These are phyloP conservation scores for Pseudachorutes palmiensis DNA, from an alignment of 1,140 invertebrate genomes.

Conservation along the genomic window DNA sequence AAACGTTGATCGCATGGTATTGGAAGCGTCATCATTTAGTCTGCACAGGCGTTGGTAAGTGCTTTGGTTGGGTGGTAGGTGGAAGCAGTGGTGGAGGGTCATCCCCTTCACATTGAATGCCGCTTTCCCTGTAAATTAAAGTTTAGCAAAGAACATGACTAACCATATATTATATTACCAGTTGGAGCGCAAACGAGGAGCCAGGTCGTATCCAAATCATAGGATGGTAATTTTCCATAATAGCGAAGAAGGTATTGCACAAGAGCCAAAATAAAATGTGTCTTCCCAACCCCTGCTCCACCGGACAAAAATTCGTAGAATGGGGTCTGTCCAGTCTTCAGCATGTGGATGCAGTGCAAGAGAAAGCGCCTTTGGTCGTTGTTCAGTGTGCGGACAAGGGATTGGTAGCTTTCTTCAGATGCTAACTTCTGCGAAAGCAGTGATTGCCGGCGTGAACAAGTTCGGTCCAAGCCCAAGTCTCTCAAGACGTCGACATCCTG, in stretches of 20 bases:
- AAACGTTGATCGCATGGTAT: slow-evolving; percentile 32
- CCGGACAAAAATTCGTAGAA: slow-evolving; percentile 19
- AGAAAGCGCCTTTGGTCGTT: slow-evolving; percentile 13
- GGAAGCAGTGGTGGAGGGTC: slow-evolving; percentile 41
- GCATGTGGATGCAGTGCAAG: slow-evolving; percentile 2
- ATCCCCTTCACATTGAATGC: slow-evolving; percentile 40
- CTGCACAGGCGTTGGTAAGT: slow-evolving; percentile 2
- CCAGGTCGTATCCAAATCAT: neutral
- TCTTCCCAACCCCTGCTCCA: slow-evolving; percentile 26
- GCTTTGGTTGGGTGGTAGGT: slow-evolving; percentile 37
- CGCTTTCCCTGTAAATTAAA: slow-evolving; percentile 41
- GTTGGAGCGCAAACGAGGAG: slow-evolving; percentile 39
- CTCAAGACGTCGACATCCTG: neutral
- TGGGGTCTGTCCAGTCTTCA: slow-evolving; percentile 9
- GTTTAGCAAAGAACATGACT: no score
- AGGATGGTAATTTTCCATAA: neutral
- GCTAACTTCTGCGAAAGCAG: neutral
- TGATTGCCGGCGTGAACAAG: neutral
- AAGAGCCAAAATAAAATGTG: slow-evolving; percentile 13
- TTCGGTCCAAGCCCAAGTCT: no score
- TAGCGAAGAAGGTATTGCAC: slow-evolving; percentile 17
- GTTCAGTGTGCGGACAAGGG: slow-evolving; percentile 11
- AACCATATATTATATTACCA: no score
- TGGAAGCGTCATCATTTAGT: slow-evolving; percentile 32
- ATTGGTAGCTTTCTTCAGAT: slow-evolving; percentile 10